These are phyloP conservation scores for Camponotus vicinus DNA, from an alignment of 1,140 invertebrate genomes.

Conservation along the genomic window DNA sequence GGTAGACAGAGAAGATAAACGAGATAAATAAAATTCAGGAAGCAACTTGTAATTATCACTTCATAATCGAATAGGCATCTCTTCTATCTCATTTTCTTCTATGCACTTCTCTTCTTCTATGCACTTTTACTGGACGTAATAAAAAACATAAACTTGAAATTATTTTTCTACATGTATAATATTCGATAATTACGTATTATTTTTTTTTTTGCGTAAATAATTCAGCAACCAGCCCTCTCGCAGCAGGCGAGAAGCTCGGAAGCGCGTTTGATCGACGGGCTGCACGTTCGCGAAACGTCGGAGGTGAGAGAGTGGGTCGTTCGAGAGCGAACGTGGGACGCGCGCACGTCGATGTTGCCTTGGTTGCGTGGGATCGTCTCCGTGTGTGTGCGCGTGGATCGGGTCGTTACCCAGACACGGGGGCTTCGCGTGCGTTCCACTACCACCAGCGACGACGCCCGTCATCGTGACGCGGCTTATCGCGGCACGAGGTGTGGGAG, in stretches of 20 bases:
- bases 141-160: not conserved
- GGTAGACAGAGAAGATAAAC: constrained; percentile 60
- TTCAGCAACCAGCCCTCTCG: not conserved
- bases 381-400: constrained; percentile 72
- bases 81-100: not conserved
- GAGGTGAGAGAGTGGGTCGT: constrained; percentile 71
- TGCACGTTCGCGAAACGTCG: constrained; percentile 65
- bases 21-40: constrained; percentile 32
- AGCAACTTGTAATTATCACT: constrained; percentile 33
- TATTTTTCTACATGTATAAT: not conserved
- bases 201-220: not conserved
- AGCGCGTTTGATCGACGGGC: constrained; percentile 34
- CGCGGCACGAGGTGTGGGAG: constrained; percentile 73
- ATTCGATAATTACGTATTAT: not conserved
- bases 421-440: constrained; percentile 73
- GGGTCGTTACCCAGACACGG: constrained; percentile 79
- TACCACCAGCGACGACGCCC: constrained; percentile 66
- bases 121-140: not conserved
- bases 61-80: constrained; percentile 16
- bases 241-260: constrained; percentile 27
- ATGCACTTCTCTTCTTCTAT: not conserved
- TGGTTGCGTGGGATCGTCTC: constrained; percentile 79
- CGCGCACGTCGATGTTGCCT: constrained; percentile 68
- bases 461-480: constrained; percentile 71
- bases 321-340: constrained; percentile 81